phyloP scores from a whole-genome alignment of 2,113 vertebrate genomes.

The Salvelinus alpinus region DNA sequence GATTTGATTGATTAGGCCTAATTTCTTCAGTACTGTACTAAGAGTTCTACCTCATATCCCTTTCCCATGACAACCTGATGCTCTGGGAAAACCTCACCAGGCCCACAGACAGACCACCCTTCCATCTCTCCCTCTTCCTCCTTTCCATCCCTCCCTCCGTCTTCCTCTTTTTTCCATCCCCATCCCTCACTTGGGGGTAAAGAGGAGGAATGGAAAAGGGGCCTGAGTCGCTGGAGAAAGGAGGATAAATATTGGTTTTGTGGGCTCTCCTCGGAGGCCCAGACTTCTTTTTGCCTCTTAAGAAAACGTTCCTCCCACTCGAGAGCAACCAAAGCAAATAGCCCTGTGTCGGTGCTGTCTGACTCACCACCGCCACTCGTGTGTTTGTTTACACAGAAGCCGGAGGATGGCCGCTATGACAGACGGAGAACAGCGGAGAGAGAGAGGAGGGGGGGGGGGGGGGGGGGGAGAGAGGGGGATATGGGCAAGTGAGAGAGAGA shows the following conservation, averaged over 20 bases:
- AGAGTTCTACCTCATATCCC: not conserved
- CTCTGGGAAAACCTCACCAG: not conserved
- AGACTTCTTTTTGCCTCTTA: constrained; percentile 66
- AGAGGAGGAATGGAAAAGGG: constrained; percentile 5
- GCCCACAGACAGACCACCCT: not conserved
- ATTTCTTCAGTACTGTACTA: too few relatives aligned
- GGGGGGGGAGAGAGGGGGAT: not conserved
- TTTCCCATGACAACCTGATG: not conserved
- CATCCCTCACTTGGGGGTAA: not conserved
- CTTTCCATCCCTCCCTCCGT: not conserved
- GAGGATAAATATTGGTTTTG: constrained; percentile 74
- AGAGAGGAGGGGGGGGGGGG: constrained; percentile 34
- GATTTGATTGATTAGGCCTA: too few relatives aligned
- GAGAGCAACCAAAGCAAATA: constrained; percentile 71
- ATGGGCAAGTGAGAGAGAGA: not conserved
- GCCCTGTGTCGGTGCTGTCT: constrained; percentile 59
- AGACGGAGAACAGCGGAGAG: constrained; percentile 56
- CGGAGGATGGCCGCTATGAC: constrained; percentile 47
- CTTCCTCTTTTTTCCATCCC: not conserved
- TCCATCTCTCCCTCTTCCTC: constrained; percentile 2
- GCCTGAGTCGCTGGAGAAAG: constrained; percentile 12
- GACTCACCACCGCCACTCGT: constrained; percentile 46
- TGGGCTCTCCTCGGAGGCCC: constrained; percentile 59
- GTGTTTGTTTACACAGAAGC: constrained; percentile 69
- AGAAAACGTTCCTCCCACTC: constrained; percentile 70